Evolutionary conservation across 2,888 invertebrate genomes (phyloP).

Genomic region (Fissipunctia ypsillon): DNA sequence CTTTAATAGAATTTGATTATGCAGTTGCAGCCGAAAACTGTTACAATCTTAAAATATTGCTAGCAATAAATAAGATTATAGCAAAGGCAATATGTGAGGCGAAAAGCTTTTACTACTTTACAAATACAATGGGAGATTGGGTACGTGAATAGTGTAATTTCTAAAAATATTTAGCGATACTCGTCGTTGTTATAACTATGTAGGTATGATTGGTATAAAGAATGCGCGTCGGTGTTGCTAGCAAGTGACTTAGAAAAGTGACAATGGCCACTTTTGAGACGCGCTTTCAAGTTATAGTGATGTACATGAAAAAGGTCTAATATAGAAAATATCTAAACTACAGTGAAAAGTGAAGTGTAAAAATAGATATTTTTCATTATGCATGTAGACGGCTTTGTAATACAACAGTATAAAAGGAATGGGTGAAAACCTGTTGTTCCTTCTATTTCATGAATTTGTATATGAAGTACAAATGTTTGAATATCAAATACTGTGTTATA

Average conservation of each 20-base stretch:
- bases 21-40: constrained; percentile 28
- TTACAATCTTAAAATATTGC: background rate
- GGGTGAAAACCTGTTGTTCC: background rate
- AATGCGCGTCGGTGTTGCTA: background rate
- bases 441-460: background rate
- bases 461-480: constrained; percentile 9
- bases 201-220: background rate
- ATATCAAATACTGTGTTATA: background rate
- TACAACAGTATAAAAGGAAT: constrained; percentile 7
- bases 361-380: constrained; percentile 16
- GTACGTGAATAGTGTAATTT: constrained; percentile 20
- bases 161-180: constrained; percentile 38
- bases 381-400: background rate
- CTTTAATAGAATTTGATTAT: background rate
- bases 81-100: constrained; percentile 48
- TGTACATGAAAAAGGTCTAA: background rate
- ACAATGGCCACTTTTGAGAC: background rate
- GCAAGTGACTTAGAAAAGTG: background rate
- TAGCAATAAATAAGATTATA: background rate
- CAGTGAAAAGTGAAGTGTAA: constrained; percentile 44
- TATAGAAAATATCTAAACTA: constrained; percentile 7
- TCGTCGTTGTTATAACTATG: background rate
- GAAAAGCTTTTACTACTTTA: constrained; percentile 22
- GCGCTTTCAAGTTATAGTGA: background rate
- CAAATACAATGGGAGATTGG: constrained; percentile 4